Conservation (phyloP, 2,797 vertebrate species). For the Oreonectes daqikongensis region DNA sequence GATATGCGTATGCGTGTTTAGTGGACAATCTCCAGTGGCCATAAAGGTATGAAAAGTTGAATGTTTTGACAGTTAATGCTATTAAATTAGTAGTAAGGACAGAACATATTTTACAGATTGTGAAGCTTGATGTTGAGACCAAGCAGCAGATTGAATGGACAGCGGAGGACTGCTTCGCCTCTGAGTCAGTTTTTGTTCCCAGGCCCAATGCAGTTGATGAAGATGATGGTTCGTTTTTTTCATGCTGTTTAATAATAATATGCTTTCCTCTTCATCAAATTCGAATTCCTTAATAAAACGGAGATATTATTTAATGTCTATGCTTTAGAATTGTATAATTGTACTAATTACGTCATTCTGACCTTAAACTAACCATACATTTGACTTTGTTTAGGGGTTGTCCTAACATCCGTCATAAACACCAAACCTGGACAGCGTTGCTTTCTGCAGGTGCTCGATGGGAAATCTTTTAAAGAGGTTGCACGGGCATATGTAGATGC, state of each 20-base stretch:
- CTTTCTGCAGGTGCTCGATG: conserved; percentile 89
- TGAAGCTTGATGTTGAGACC: conserved; percentile 83
- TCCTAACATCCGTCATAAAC: conserved; percentile 79
- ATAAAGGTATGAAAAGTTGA: conserved; percentile 76
- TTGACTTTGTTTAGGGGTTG: conserved; percentile 76
- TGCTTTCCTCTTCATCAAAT: not conserved
- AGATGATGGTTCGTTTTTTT: conserved; percentile 83
- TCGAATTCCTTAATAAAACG: too few species aligned
- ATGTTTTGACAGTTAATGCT: not conserved
- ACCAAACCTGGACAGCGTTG: conserved; percentile 72
- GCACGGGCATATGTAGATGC: conserved; percentile 79
- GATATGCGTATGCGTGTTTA: conserved; percentile 77
- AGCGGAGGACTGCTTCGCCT: conserved; percentile 80
- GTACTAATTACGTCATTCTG: not conserved
- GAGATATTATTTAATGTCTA: not conserved
- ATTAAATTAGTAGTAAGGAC: not conserved
- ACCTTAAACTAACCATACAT: not conserved
- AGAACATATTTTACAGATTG: conserved; percentile 70
- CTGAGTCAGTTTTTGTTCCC: conserved; percentile 86
- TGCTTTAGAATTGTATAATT: not conserved
- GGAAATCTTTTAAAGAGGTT: conserved; percentile 85
- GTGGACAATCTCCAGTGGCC: conserved; percentile 76
- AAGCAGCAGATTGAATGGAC: conserved; percentile 79
- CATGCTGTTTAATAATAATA: not conserved
- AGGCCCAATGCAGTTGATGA: conserved; percentile 82